Evolutionary conservation across 2,797 vertebrate species (phyloP), one percentile per base, ranked within the genome.

Genomic region (Parauchenoglanis ngamensis): DNA sequence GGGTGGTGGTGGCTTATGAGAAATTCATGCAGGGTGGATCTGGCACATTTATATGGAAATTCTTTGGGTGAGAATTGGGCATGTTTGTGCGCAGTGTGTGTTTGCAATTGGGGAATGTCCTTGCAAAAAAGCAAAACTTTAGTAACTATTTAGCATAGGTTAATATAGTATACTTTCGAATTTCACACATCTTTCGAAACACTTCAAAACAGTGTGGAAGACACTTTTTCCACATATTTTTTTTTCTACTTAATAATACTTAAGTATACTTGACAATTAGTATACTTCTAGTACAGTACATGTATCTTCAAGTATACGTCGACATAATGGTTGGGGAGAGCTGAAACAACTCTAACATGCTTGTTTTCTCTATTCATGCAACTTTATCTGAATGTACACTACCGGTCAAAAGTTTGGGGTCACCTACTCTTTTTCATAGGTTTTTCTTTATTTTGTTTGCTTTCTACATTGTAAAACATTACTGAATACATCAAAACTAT

Each of bases 11-110:
- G n/a, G 44, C 28, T 65, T 87, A 52, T 67, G 21, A 49, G 44
- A 76, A 76, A 83, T 54, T 61, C 12, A 54, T 54, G 56, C 56
- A 59, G 44, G 21, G n/a, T 75, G 49, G 67, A 73, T 12, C 65
- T 13, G 57, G 46, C 44, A 87, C 11, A 87, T 75, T 83, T 83
- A 83, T 65, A 65, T 79, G 54, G 19, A 56, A 79, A 79, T 79
- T 59, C 31, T 79, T 80, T 80, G 31, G 40, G 31, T 59, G 19
- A 80, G 28, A 78, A 56, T 56, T 78, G 52, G 8, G 17, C 17
- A 21, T 59, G 77, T 79, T 79, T 23, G 56, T 78, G 54, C 54
- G 49, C 49, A 77, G 0, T 77, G 75, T 35, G 17, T 79, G 8
- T 77, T 56, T n/a, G 46, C 8, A 31, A 15, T 75, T 52, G 44